Conservation (phyloP, 2,888 invertebrate species). For the Tenodera sinensis region DNA sequence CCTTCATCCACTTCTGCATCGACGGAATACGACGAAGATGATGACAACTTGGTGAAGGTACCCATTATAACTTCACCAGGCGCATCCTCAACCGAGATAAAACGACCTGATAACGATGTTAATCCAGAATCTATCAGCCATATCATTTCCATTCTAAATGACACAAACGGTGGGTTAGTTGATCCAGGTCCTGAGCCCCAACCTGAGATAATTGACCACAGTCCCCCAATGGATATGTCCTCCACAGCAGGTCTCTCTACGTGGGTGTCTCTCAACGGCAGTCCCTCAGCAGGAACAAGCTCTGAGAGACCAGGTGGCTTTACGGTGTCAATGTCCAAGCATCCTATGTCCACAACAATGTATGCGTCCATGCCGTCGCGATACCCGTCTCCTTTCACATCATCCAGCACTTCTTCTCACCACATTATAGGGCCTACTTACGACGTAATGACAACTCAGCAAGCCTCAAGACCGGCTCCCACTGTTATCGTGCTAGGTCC, state of each 20-base stretch:
- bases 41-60: slow-evolving; percentile 43
- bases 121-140: slow-evolving; percentile 45
- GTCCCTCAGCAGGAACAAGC: background rate
- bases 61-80: slow-evolving; percentile 41
- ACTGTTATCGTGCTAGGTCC: slow-evolving; percentile 59
- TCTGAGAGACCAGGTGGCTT: background rate
- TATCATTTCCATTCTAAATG: slow-evolving; percentile 47
- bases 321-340: background rate
- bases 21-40: slow-evolving; percentile 33
- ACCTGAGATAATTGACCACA: background rate
- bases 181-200: slow-evolving; percentile 32
- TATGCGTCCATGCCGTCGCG: background rate
- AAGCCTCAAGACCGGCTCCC: slow-evolving; percentile 42
- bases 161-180: slow-evolving; percentile 35
- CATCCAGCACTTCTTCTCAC: background rate
- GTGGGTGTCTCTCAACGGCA: slow-evolving; percentile 39
- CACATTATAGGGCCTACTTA: background rate
- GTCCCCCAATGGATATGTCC: background rate
- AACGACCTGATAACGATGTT: background rate
- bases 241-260: slow-evolving; percentile 39
- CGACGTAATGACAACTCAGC: background rate
- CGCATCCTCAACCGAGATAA: slow-evolving; percentile 31
- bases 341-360: background rate
- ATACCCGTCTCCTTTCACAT: background rate
- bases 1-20: slow-evolving; percentile 43